Evolutionary conservation across 2,113 vertebrate species (phyloP), one percentile per base, ranked within the genome.

Genomic region (Sinocyclocheilus rhinocerous): DNA sequence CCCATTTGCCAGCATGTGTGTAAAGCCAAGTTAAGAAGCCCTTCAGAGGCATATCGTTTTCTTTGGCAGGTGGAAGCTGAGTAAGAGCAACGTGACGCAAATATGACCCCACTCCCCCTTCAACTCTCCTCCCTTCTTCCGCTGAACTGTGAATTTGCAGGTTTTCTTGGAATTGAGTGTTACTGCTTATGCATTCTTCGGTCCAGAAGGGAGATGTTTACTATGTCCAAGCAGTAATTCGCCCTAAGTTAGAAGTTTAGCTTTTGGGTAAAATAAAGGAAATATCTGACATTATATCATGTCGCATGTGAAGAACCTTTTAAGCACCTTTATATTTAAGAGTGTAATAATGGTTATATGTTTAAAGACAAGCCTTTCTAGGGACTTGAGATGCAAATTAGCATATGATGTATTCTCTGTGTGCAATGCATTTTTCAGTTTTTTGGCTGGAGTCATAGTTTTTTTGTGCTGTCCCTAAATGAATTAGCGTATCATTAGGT

Each of bases 11-110:
- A 95, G 90, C 87, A 88, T 77, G n/a, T 76, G 61, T 91, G 61
- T 22, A 78, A 85, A 48, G 92, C 94, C 92, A 94, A 94, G 92
- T 95, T 81, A 82, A 86, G 78, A 81, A 86, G 78, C 69, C 55
- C 70, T 63, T 95, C 29, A 94, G 88, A 95, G 95, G 93, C 92
- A 95, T 92, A 95, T 95, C 90, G 94, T 94, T 96, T 95, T 93
- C 90, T 82, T 94, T 96, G 95, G 93, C 94, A 94, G 90, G 90
- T 92, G 90, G 92, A 87, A 12, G 24, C 92, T 91, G 93, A 91
- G 91, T 87, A 90, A 93, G 92, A 90, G 91, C 88, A 84, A 87
- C 90, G 90, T 95, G 94, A 95, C 92, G 92, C 95, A 94, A 92
- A 91, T 94, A 92, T 90, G 88, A 85, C 79, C 85, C 26, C 80